Base-by-base conservation (phyloP, 1,140 invertebrate genomes). In the Spodoptera litura region DNA sequence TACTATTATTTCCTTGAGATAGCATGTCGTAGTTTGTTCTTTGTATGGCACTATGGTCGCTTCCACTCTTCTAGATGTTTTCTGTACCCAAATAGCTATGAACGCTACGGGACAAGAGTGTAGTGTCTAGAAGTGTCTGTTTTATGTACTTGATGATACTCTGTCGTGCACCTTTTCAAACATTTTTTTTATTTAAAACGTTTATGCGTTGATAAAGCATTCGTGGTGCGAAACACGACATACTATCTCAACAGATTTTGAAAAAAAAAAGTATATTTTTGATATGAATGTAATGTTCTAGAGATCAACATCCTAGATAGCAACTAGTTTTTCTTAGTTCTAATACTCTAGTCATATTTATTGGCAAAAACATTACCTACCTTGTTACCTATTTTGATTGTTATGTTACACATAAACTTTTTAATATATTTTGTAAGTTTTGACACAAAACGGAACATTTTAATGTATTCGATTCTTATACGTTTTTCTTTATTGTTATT, bases 361-460 rank as follows among this genome's bases (percentile, higher is more conserved):
- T 94, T 94, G 92, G 92, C 92, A 94, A 94, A 93, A 89, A 94
- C 91, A 93, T 75, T 75, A 75, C 73, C 35, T 73, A 73, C 59
- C 49, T 92, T 85, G 79, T 75, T 70, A 70, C 49, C 49, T 66
- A 75, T 68, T 82, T 59, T 61, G 9, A 81, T 35, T 78, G 72
- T 76, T 66, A 71, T 80, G 66, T 83, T 55, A 80, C 81, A 77
- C 80, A 83, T 81, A 64, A 27, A 68, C 58, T 44, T 55, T 68
- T 77, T 68, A 2, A 55, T 56, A 68, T 52, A 20, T 61, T 25
- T 66, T 68, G 51, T 77, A 77, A 77, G 53, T 56, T 77, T 38
- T 77, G 51, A 77, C 61, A 77, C 74, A 44, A 70, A 49, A 52
- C 55, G 27, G 44, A 77, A 77, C 35, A 68, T 77, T 77, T 56